Evolutionary conservation across 2,113 vertebrate genomes (phyloP), one percentile per base, ranked within the genome.

Genomic region (Brachirus orientalis): DNA sequence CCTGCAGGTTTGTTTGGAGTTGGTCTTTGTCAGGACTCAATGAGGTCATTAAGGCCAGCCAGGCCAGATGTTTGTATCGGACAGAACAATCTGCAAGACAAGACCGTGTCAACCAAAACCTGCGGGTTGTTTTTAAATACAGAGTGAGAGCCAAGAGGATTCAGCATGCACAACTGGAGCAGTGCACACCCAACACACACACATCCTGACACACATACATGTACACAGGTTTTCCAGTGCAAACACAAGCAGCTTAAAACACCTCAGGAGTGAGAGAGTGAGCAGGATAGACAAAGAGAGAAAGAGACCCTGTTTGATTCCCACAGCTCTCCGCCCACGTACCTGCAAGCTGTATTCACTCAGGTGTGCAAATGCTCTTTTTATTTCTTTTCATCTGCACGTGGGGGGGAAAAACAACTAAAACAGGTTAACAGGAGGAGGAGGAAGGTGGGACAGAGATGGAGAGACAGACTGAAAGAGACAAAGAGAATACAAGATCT

Each of bases 341-440:
- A 87, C 88, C 74, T 87, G 84, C 64, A 3, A 69, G 77, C 74
- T 80, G 47, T 66, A 68, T 82, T 78, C 85, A 78, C 79, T 88
- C 89, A 90, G 86, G 89, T 88, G 86, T 84, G 73, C 75, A 78
- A 79, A 87, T 73, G 75, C 76, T 83, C 69, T 82, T 78, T 80
- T 84, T 71, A 47, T 55, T 80, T 63, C 72, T 78, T 84, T 75
- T 80, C 37, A 81, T 88, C 75, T 85, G 70, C 20, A 0, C 16
- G 18, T 35, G 46, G 41, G 7, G 50, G 43, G 22, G 43, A 69
- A 59, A 64, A 45, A 36, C 50, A 44, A 10, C 36, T 46, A 69
- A 82, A 82, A 67, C 1, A 46, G 72, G 28, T 35, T 76, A 71
- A 36, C 7, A 74, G 61, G 57, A 56, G 48, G 72, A 74, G 61